These are phyloP conservation scores for Drosophila anomalata DNA, from an alignment of 2,888 invertebrate species.

Conservation along the genomic window DNA sequence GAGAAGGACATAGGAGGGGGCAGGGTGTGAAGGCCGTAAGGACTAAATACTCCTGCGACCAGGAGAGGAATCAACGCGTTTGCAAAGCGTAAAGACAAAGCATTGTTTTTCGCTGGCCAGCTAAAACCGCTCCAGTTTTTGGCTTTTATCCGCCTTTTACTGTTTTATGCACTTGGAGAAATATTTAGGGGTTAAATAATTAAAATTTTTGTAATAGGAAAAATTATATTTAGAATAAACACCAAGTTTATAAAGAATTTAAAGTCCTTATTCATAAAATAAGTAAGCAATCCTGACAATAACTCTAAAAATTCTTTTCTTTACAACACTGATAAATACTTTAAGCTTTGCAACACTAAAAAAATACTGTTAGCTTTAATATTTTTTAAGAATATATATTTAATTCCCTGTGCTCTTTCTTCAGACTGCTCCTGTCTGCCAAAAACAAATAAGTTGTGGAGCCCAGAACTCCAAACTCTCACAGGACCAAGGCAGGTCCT, in stretches of 20 bases:
- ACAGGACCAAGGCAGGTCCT: not conserved
- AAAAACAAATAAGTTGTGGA: constrained; percentile 42
- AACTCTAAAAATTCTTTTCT: no score
- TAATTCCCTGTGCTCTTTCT: not conserved
- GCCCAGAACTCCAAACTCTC: constrained; percentile 19
- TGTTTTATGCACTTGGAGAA: not conserved
- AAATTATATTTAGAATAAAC: no score
- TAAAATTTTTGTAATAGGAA: no score
- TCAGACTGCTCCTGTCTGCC: constrained; percentile 39
- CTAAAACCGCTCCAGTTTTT: constrained; percentile 3
- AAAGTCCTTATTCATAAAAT: no score
- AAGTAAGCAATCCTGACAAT: no score
- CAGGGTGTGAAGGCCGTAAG: not conserved
- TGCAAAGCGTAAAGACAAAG: constrained; percentile 16
- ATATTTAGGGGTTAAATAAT: not conserved
- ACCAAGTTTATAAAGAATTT: no score
- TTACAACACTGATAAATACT: not conserved
- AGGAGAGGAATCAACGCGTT: constrained; percentile 8
- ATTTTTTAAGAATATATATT: not conserved
- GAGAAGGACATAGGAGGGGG: not conserved
- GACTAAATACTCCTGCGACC: not conserved
- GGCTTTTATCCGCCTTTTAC: constrained; percentile 1
- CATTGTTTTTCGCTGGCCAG: constrained; percentile 19
- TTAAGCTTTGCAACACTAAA: not conserved
- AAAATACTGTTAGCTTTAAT: not conserved